Evolutionary conservation across 2,113 vertebrate species (phyloP).

Genomic region (Dasyornis broadbenti): DNA sequence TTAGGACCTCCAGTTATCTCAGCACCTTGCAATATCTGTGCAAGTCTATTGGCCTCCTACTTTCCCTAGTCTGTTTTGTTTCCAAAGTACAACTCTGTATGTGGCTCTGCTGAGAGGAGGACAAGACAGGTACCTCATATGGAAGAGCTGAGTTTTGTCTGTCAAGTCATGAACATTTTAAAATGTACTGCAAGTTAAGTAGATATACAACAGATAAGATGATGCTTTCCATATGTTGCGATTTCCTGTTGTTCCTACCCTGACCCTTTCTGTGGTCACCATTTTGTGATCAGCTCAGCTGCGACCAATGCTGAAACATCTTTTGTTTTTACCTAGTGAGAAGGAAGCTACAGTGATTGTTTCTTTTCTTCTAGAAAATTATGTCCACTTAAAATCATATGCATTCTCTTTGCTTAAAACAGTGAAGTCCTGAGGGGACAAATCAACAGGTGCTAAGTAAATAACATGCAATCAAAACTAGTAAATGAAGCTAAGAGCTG

Average conservation of each 20-base stretch:
- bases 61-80: slow-evolving; percentile 57
- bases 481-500: slow-evolving; percentile 29
- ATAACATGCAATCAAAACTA: slow-evolving; percentile 44
- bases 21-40: neutral
- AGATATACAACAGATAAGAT: neutral
- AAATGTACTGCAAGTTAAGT: neutral
- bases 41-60: neutral
- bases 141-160: neutral
- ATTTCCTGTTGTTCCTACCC: neutral
- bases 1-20: neutral
- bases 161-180: neutral
- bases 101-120: neutral
- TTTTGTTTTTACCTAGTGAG: neutral
- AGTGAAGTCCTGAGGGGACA: neutral
- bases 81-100: neutral
- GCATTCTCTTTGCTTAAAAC: slow-evolving; percentile 9
- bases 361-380: slow-evolving; percentile 33
- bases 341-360: neutral
- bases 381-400: neutral
- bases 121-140: neutral
- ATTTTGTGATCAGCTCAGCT: neutral
- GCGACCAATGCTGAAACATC: neutral
- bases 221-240: neutral
- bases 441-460: slow-evolving; percentile 46
- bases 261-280: neutral